Percentiles rank a stretch among this genome's conserved stretches.
phyloP scores from a whole-genome alignment of 2,113 vertebrate species.

The Tachysurus vachellii region DNA sequence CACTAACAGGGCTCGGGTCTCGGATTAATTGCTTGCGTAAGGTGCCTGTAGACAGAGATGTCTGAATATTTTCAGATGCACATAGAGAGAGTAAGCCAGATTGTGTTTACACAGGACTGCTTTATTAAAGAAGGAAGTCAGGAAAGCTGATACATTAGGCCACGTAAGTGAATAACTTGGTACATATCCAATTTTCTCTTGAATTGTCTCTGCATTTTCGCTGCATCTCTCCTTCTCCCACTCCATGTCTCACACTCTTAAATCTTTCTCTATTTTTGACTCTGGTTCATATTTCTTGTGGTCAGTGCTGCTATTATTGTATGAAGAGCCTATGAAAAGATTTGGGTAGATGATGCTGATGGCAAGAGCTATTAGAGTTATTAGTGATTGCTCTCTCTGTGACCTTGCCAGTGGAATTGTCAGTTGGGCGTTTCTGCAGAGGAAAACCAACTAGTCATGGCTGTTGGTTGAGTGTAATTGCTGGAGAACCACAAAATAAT shows the following conservation, averaged over 20 bases:
- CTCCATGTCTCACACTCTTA: neutral
- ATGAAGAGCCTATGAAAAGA: conserved; percentile 19
- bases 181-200: conserved; percentile 13
- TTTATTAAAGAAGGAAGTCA: conserved; percentile 25
- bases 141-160: neutral
- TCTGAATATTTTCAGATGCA: conserved; percentile 4
- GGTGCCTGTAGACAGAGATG: conserved; percentile 21
- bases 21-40: conserved; percentile 36
- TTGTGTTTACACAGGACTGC: conserved; percentile 14
- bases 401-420: conserved; percentile 32
- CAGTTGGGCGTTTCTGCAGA: conserved; percentile 3
- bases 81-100: neutral
- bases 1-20: conserved; percentile 12
- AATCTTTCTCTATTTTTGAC: neutral
- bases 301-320: conserved; percentile 1
- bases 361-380: conserved; percentile 18
- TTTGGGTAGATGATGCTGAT: conserved; percentile 37
- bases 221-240: neutral
- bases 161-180: conserved; percentile 7
- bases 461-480: conserved; percentile 29
- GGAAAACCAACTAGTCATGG: conserved; percentile 28
- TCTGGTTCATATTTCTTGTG: neutral
- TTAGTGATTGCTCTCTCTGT: conserved; percentile 35
- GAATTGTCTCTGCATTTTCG: neutral
- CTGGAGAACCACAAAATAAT: neutral